Base-by-base conservation (phyloP, 2,113 vertebrate genomes). In the Mionectes macconnelli region DNA sequence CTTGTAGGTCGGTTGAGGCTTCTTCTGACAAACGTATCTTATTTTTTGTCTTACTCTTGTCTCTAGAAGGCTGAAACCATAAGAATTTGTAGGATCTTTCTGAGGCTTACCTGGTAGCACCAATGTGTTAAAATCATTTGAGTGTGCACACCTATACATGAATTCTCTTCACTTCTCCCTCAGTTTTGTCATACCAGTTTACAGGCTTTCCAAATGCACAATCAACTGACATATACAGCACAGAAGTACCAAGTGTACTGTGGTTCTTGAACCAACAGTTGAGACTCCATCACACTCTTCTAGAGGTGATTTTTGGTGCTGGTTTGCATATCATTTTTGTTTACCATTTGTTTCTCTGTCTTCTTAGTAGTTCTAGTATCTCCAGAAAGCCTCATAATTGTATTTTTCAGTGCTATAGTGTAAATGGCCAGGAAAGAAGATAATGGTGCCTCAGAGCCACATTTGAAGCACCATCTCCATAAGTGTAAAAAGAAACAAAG, bases 61-160 rank as follows among this genome's bases (percentile, higher is more conserved):
- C 9, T 69, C 28, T 50, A 19, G 75, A 66, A 90, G 27, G 10
- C 12, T 64, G 56, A 82, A 84, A 66, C 66, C 1, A 1, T 37
- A 60, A 47, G n/a, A 44, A 59, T 75, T 64, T 28, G 5, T 52
- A 39, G 17, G 40, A 42, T 33, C 9, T 68, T 88, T 74, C 60
- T 69, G 53, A 77, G 33, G 14, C 5, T 49, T 35, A 27, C 10
- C 35, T 80, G 40, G 15, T n/a, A 76, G 25, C 23, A 87, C 23
- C 16, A 7, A 5, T 55, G 39, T 33, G 68, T 53, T 40, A 33
- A 84, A 59, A 17, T 5, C 10, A 16, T 22, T 59, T 47, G 6
- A 30, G n/a, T 7, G 10, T 69, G 12, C 1, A 2, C 3, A 42
- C 3, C 21, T 31, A 33, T 21, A 23, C 7, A 2, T 37, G 30